A percentile compares a stretch with the other conserved stretches of the same genome.
Evolutionary conservation across 2,888 invertebrate genomes (phyloP).

Genomic region (Ichneumoninae sp.): DNA sequence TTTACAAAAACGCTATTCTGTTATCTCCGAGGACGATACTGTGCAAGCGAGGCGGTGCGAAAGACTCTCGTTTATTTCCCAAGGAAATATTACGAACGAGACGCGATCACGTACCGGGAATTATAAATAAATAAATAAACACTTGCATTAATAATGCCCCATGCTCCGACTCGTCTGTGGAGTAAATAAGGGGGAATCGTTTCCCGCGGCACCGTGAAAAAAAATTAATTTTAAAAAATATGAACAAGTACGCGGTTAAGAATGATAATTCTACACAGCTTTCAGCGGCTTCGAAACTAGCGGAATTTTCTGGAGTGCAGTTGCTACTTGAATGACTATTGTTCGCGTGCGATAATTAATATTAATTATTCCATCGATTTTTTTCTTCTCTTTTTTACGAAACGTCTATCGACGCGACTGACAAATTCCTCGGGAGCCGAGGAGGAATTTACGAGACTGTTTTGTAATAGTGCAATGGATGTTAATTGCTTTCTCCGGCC

Average conservation of each 20-base stretch:
- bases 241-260: background rate
- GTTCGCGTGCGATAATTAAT: background rate
- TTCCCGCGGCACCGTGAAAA: background rate
- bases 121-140: background rate
- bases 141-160: background rate
- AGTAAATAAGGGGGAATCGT: background rate
- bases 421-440: background rate
- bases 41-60: background rate
- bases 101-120: conserved; percentile 16
- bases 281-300: background rate
- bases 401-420: conserved; percentile 4
- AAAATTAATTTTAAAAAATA: background rate
- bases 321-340: background rate
- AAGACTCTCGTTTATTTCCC: conserved; percentile 68
- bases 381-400: background rate
- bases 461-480: conserved; percentile 27
- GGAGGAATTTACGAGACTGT: conserved; percentile 10
- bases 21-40: conserved; percentile 18
- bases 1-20: background rate
- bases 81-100: conserved; percentile 64
- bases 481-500: conserved; percentile 14
- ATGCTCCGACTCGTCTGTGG: background rate
- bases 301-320: background rate
- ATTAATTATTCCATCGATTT: conserved; percentile 19
- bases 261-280: background rate